These are phyloP conservation scores for Seison nebaliae DNA, from an alignment of 1,140 invertebrate genomes.

Conservation along the genomic window DNA sequence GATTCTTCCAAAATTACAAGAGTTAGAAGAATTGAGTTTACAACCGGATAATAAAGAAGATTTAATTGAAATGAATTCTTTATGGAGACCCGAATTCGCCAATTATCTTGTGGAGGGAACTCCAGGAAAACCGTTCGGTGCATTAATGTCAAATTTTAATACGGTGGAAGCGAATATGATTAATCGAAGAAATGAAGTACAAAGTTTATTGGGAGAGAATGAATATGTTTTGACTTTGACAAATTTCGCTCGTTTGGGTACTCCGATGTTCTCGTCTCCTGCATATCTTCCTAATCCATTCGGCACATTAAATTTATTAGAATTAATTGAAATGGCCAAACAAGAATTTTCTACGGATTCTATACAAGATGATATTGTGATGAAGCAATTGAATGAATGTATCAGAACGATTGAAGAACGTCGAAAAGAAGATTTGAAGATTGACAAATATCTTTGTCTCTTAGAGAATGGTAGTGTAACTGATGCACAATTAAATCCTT, in stretches of 20 bases:
- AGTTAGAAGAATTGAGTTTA: slow-evolving; percentile 40
- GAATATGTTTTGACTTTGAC: slow-evolving; percentile 67
- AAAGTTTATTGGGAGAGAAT: slow-evolving; percentile 42
- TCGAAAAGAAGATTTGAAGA: too few relatives aligned
- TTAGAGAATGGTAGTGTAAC: too few relatives aligned
- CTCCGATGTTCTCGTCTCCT: slow-evolving; percentile 61
- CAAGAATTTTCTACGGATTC: too few relatives aligned
- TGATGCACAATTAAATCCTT: too few relatives aligned
- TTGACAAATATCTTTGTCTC: too few relatives aligned
- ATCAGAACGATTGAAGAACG: too few relatives aligned
- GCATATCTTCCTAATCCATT: slow-evolving; percentile 18
- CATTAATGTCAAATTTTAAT: slow-evolving; percentile 76
- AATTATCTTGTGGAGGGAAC: slow-evolving; percentile 99
- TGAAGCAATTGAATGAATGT: too few relatives aligned
- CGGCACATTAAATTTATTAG: not conserved
- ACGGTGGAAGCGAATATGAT: slow-evolving; percentile 91
- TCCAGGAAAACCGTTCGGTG: slow-evolving; percentile 55
- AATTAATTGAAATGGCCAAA: too few relatives aligned
- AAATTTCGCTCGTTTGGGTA: slow-evolving; percentile 68
- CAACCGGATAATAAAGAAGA: not conserved
- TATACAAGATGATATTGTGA: too few relatives aligned
- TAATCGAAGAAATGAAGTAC: slow-evolving; percentile 48
- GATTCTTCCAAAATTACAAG: slow-evolving; percentile 47
- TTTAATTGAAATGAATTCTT: slow-evolving; percentile 16
- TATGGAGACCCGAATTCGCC: slow-evolving; percentile 86